Evolutionary conservation across 1,140 invertebrate species (phyloP), one percentile per base, ranked within the genome.

Genomic region (Zaprionus ornatus): DNA sequence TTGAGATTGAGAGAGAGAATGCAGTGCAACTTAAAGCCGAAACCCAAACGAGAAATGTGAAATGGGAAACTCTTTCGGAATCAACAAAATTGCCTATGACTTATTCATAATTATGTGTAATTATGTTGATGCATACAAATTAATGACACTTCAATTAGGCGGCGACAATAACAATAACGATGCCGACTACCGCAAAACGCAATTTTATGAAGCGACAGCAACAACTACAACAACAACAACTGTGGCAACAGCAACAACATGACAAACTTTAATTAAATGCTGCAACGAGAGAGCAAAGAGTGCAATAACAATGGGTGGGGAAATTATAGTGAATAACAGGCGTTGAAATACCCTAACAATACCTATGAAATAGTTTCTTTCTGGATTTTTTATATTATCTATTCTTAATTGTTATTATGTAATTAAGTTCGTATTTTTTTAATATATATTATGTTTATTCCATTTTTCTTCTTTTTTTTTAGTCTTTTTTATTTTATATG

Each of bases 51-150:
- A 15, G 27, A 17, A n/a, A 6, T 2, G 37, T 40, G 40, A 40
- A 64, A 68, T 57, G 54, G 50, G 42, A 75, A 86, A 82, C 70
- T 68, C 66, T 71, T 69, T 42, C 67, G 40, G 72, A 40, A 78
- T 68, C 55, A 62, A 52, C 62, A 70, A 85, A 85, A 72, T 75
- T 76, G 56, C 60, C 48, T 79, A 67, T 73, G 72, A 52, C 86
- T 87, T 74, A 82, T 70, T 78, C 64, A 86, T 72, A 88, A 88
- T 87, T 75, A 83, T 83, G 63, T 71, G 64, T 83, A 87, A 88
- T 88, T 88, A 83, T 88, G 82, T 83, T 87, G 83, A 80, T 88
- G 83, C 83, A 88, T 78, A 88, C 83, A 88, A 87, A 88, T 87
- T 87, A 87, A 87, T 87, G 83, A 60, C 77, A 88, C 80, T 87